phyloP scores from a whole-genome alignment of 2,888 invertebrate genomes.

The Spisula subtruncata region DNA sequence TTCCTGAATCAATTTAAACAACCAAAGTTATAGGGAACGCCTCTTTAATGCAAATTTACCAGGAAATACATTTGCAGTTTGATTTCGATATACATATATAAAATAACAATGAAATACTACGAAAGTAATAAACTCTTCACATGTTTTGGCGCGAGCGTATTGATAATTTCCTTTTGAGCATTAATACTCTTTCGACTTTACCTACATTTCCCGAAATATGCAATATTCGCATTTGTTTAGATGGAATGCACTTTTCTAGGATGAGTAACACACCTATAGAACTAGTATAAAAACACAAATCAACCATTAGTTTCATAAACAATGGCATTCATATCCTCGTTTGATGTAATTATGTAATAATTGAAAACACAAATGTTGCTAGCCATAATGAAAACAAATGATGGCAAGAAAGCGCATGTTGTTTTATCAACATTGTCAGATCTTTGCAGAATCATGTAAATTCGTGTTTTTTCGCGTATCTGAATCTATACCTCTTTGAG shows the following conservation, averaged over 20 bases:
- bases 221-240: background rate
- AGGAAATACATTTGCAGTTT: too few relatives aligned
- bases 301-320: background rate
- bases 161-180: background rate
- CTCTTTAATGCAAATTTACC: too few relatives aligned
- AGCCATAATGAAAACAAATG: background rate
- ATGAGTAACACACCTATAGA: background rate
- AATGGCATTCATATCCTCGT: background rate
- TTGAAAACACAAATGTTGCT: background rate
- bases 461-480: too few relatives aligned
- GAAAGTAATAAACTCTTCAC: too few relatives aligned
- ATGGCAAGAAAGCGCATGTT: background rate
- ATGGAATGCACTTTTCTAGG: background rate
- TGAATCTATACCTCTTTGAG: too few relatives aligned
- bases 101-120: too few relatives aligned
- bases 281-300: background rate
- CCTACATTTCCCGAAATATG: background rate
- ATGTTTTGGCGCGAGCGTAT: too few relatives aligned
- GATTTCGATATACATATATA: too few relatives aligned
- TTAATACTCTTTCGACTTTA: background rate
- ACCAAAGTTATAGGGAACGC: too few relatives aligned
- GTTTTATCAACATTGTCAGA: background rate
- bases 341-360: slow-evolving; percentile 22
- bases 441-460: background rate
- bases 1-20: too few relatives aligned